phyloP scores from a whole-genome alignment of 2,113 vertebrate genomes.

The Malurus elegans region DNA sequence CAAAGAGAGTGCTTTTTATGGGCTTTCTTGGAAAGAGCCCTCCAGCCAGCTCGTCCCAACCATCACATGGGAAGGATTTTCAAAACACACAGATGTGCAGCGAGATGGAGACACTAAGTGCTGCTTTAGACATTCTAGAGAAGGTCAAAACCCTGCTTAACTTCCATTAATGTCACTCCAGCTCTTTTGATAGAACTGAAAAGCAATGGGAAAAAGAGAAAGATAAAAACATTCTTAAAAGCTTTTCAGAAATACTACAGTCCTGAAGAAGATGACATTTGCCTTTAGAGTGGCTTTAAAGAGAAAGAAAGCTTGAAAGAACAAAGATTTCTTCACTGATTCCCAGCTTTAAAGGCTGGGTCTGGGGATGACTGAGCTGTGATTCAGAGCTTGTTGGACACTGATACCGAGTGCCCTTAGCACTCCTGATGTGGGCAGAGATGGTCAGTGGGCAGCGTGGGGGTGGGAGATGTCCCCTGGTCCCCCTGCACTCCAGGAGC shows the following conservation, averaged over 20 bases:
- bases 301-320: background rate
- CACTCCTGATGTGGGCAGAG: background rate
- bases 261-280: background rate
- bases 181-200: background rate
- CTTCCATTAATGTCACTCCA: constrained; percentile 9
- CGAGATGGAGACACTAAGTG: background rate
- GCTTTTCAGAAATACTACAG: background rate
- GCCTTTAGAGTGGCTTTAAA: background rate
- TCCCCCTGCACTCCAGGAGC: background rate
- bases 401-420: background rate
- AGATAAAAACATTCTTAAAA: constrained; percentile 20
- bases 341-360: background rate
- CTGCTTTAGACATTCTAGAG: background rate
- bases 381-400: background rate
- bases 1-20: background rate
- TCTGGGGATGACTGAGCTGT: fast-evolving
- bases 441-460: background rate
- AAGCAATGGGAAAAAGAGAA: background rate
- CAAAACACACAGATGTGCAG: background rate
- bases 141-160: constrained; percentile 1
- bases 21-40: background rate
- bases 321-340: background rate
- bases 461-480: background rate
- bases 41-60: background rate
- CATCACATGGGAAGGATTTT: background rate